A percentile compares a stretch with the other conserved stretches of the same genome.
Evolutionary conservation across 2,888 invertebrate species (phyloP).

Genomic region (Drosophila rubida): DNA sequence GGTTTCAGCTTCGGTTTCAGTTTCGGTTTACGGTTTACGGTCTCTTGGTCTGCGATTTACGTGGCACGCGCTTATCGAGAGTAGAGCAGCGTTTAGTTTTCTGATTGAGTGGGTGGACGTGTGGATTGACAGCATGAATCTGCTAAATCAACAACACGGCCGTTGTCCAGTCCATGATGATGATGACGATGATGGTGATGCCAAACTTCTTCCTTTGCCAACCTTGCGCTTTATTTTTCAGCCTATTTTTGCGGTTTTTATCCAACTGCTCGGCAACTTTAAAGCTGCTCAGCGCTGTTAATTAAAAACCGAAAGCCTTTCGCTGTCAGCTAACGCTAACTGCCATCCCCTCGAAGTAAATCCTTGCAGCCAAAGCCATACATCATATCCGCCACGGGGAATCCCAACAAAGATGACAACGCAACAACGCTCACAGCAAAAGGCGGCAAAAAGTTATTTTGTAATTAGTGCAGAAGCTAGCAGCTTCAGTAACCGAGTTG

Average conservation of each 20-base stretch:
- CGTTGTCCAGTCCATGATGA: constrained; percentile 6
- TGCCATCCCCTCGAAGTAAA: constrained; percentile 27
- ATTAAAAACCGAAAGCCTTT: constrained; percentile 67
- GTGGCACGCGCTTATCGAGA: constrained; percentile 75
- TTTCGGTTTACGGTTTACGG: constrained; percentile 25
- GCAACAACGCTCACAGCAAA: constrained; percentile 48
- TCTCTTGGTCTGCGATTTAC: constrained; percentile 31
- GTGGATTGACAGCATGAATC: constrained; percentile 83
- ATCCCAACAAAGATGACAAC: constrained; percentile 73
- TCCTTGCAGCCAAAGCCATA: constrained; percentile 70
- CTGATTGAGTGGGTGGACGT: constrained; percentile 81
- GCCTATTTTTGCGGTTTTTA: constrained; percentile 6
- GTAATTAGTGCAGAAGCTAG: constrained; percentile 72
- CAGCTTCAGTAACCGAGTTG: constrained; percentile 26
- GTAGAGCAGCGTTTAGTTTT: constrained; percentile 70
- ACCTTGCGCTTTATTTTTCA: constrained; percentile 3
- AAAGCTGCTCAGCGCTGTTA: constrained; percentile 47
- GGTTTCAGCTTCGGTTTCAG: constrained; percentile 24
- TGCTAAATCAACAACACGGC: constrained; percentile 76
- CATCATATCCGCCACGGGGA: constrained; percentile 72
- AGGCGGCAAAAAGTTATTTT: constrained; percentile 71
- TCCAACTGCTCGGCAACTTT: constrained; percentile 23
- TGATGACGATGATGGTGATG: constrained; percentile 1
- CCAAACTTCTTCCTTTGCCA: background rate
- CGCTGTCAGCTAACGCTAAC: constrained; percentile 46